Conservation (phyloP, 1,140 invertebrate species). For the Stenopsyche tienmushanensis region DNA sequence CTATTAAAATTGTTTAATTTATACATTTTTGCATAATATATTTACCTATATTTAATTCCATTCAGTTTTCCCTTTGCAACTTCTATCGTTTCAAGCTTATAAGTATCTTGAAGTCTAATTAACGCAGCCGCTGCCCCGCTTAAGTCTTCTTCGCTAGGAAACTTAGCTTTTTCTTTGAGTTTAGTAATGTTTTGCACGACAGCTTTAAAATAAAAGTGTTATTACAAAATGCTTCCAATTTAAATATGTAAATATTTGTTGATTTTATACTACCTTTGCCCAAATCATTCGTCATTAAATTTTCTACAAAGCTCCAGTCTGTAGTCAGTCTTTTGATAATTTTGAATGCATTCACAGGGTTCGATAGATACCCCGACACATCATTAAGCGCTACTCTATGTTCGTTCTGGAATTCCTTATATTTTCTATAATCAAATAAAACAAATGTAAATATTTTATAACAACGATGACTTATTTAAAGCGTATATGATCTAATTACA, state of each 20-base stretch:
- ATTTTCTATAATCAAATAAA: slow-evolving; percentile 59
- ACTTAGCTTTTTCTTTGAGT: slow-evolving; percentile 71
- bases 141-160: slow-evolving; percentile 88
- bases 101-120: slow-evolving; percentile 95
- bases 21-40: not conserved
- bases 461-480: too few species aligned
- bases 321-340: slow-evolving; percentile 92
- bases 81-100: slow-evolving; percentile 86
- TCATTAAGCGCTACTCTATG: slow-evolving; percentile 78
- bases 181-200: slow-evolving; percentile 75
- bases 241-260: slow-evolving; percentile 14
- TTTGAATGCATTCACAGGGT: slow-evolving; percentile 96
- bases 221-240: slow-evolving; percentile 18
- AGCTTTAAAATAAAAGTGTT: slow-evolving; percentile 51
- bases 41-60: slow-evolving; percentile 81
- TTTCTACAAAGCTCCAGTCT: slow-evolving; percentile 83
- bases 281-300: slow-evolving; percentile 69
- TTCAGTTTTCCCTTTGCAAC: slow-evolving; percentile 87
- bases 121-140: slow-evolving; percentile 92
- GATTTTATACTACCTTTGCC: slow-evolving; percentile 63
- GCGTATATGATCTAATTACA: too few species aligned
- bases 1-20: not conserved
- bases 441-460: slow-evolving; percentile 3
- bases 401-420: slow-evolving; percentile 69
- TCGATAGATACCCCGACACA: slow-evolving; percentile 81